Evolutionary conservation across 2,888 invertebrate genomes (phyloP).

Genomic region (Dynastes grantii): DNA sequence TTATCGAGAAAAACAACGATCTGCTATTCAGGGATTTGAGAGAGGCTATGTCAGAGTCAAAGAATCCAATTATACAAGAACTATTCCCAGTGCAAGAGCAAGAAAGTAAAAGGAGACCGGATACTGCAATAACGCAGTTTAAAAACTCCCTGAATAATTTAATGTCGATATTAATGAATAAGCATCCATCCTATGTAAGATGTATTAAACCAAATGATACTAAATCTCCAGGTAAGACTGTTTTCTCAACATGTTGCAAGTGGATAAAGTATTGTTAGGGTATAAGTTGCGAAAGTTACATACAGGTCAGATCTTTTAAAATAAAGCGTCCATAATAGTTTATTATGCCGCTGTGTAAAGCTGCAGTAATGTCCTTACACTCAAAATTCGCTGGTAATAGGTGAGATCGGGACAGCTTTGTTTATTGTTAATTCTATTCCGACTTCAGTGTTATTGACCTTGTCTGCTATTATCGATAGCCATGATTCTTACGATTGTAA

Average conservation of each 20-base stretch:
- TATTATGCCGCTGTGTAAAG: too few relatives aligned
- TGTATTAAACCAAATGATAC: constrained; percentile 95
- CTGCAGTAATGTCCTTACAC: too few relatives aligned
- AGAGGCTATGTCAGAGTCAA: constrained; percentile 84
- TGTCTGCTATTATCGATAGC: too few relatives aligned
- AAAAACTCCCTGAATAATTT: constrained; percentile 89
- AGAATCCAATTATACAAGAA: constrained; percentile 76
- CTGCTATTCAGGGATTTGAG: constrained; percentile 90
- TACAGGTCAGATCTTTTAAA: too few relatives aligned
- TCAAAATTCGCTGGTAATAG: too few relatives aligned
- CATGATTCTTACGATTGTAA: too few relatives aligned
- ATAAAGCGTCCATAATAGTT: too few relatives aligned
- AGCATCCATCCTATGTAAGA: constrained; percentile 94
- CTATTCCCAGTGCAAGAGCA: constrained; percentile 80
- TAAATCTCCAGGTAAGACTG: constrained; percentile 77
- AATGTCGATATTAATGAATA: constrained; percentile 92
- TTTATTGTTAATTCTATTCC: too few relatives aligned
- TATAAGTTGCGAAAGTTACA: too few relatives aligned
- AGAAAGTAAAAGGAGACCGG: constrained; percentile 86
- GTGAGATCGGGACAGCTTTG: too few relatives aligned
- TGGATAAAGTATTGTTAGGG: neutral
- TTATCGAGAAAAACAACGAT: constrained; percentile 96
- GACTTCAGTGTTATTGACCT: too few relatives aligned
- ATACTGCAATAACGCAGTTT: constrained; percentile 93
- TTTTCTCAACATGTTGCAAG: neutral